Evolutionary conservation across 2,888 invertebrate genomes (phyloP).

Genomic region (Muscina levida): DNA sequence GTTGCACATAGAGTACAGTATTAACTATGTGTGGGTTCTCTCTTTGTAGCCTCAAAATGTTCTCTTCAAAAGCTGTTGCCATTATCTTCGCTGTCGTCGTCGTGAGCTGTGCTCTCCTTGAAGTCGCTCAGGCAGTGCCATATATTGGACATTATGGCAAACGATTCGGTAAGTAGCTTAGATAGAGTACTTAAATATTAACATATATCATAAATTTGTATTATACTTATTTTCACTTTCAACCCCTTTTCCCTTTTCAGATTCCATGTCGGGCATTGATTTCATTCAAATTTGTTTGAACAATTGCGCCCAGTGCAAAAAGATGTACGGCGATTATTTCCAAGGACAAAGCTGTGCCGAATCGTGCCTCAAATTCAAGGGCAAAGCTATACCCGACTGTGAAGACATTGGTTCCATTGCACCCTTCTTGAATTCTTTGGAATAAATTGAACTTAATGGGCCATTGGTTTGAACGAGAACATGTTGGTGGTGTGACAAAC

Average conservation of each 20-base stretch:
- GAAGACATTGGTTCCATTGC: slow-evolving; percentile 90
- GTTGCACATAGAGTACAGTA: background rate
- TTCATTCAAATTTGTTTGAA: slow-evolving; percentile 87
- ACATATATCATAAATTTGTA: background rate
- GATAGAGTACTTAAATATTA: background rate
- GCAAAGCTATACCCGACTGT: slow-evolving; percentile 91
- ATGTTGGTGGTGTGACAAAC: background rate
- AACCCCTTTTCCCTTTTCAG: slow-evolving; percentile 47
- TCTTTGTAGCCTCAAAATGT: slow-evolving; percentile 66
- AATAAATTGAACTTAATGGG: slow-evolving; percentile 71
- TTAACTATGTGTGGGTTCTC: slow-evolving; percentile 9
- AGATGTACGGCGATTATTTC: slow-evolving; percentile 92
- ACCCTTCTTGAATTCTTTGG: slow-evolving; percentile 86
- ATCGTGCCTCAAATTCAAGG: slow-evolving; percentile 90
- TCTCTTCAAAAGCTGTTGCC: slow-evolving; percentile 68
- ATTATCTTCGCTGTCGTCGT: slow-evolving; percentile 68
- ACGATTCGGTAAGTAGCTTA: slow-evolving; percentile 75
- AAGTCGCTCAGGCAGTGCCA: slow-evolving; percentile 71
- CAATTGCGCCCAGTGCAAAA: slow-evolving; percentile 94
- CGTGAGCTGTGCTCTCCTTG: slow-evolving; percentile 67
- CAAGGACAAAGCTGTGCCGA: slow-evolving; percentile 92
- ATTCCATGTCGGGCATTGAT: slow-evolving; percentile 80
- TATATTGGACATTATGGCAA: slow-evolving; percentile 76
- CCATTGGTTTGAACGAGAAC: slow-evolving; percentile 38
- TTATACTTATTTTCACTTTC: too few species aligned